Evolutionary conservation across 2,888 invertebrate genomes (phyloP).

Genomic region (Sericinus montela): DNA sequence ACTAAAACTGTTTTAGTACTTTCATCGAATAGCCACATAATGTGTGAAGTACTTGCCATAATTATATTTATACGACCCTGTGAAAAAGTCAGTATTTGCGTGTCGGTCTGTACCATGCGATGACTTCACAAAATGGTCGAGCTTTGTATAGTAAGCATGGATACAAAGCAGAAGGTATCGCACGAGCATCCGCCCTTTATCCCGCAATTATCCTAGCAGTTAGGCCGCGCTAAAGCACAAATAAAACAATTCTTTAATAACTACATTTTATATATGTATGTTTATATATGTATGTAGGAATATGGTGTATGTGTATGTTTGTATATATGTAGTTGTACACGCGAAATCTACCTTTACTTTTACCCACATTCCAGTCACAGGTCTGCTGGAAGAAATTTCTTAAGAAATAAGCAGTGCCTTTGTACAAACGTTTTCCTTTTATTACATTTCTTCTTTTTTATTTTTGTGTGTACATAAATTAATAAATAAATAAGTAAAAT

Average conservation of each 20-base stretch:
- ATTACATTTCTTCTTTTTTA: no score
- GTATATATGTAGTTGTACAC: no score
- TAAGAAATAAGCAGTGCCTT: no score
- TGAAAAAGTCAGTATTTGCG: neutral
- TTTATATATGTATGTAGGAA: no score
- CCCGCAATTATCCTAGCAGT: neutral
- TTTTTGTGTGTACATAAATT: no score
- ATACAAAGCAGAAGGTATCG: neutral
- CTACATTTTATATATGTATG: neutral
- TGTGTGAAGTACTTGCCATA: neutral
- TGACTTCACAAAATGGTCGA: neutral
- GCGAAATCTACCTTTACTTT: no score
- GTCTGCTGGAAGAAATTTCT: no score
- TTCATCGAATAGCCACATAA: neutral
- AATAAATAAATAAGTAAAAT: no score
- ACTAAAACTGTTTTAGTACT: no score
- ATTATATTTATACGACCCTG: neutral
- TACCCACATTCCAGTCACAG: no score
- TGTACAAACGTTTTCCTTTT: no score
- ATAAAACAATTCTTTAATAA: neutral
- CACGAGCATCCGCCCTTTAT: neutral
- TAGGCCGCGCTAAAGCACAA: neutral
- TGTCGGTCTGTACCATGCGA: neutral
- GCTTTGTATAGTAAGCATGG: neutral
- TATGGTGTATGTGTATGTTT: no score